Conservation (phyloP, 2,888 invertebrate genomes). For the Meliscaeva auricollis region DNA sequence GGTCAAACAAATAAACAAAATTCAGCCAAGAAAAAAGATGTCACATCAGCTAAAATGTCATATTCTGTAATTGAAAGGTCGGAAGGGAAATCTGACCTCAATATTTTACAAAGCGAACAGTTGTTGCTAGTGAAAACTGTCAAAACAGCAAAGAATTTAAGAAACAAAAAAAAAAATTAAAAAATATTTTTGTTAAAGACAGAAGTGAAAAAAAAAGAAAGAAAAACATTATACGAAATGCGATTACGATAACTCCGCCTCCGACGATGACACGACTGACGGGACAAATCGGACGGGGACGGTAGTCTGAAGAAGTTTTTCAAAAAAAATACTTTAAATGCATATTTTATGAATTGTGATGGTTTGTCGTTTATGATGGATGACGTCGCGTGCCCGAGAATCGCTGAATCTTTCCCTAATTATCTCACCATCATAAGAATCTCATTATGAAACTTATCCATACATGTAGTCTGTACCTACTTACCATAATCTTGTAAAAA, state of each 20-base stretch:
- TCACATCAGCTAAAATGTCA: slow-evolving; percentile 65
- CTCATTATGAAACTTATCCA: slow-evolving; percentile 14
- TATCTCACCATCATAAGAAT: slow-evolving; percentile 33
- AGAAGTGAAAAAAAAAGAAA: slow-evolving; percentile 5
- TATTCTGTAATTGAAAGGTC: slow-evolving; percentile 45
- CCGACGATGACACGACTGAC: background rate
- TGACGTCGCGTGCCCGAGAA: slow-evolving; percentile 40
- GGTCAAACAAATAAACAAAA: slow-evolving; percentile 53
- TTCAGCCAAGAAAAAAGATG: slow-evolving; percentile 51
- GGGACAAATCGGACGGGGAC: too few relatives aligned
- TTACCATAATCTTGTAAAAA: too few relatives aligned
- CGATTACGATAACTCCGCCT: background rate
- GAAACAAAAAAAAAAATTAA: background rate
- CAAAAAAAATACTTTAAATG: slow-evolving; percentile 39
- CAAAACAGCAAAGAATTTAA: slow-evolving; percentile 35
- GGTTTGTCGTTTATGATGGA: slow-evolving; percentile 35
- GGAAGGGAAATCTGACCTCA: slow-evolving; percentile 55
- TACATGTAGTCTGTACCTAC: too few relatives aligned
- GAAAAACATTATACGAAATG: slow-evolving; percentile 24
- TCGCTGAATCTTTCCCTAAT: slow-evolving; percentile 32
- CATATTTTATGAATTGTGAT: slow-evolving; percentile 33
- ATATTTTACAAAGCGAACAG: slow-evolving; percentile 30
- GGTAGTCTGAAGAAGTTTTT: slow-evolving; percentile 13
- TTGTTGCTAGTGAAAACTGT: slow-evolving; percentile 42
- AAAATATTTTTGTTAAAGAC: background rate